phyloP scores from a whole-genome alignment of 1,140 invertebrate genomes.

The Anastatus disparis region DNA sequence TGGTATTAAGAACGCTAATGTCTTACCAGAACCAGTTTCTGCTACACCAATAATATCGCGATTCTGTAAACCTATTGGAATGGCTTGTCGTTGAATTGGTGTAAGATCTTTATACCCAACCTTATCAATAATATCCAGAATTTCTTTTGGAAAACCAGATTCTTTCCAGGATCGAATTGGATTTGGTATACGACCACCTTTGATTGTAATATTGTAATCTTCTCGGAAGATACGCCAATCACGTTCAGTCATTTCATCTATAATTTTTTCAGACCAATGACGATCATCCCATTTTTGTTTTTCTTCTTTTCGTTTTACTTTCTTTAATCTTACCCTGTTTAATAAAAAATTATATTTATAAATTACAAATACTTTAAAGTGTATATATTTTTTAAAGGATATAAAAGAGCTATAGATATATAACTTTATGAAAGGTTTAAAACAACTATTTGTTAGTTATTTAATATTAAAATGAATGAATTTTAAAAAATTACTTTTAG shows the following conservation, averaged over 20 bases:
- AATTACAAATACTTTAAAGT: conserved; percentile 28
- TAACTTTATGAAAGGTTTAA: not conserved
- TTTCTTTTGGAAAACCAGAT: conserved; percentile 89
- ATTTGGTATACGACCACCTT: conserved; percentile 97
- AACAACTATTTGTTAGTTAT: conserved; percentile 9
- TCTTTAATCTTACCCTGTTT: conserved; percentile 84
- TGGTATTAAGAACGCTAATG: conserved; percentile 97
- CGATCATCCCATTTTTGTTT: conserved; percentile 99
- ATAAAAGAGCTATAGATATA: no score
- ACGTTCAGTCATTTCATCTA: conserved; percentile 97
- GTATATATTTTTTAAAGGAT: not conserved
- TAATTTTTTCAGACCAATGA: conserved; percentile 97
- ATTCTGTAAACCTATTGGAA: conserved; percentile 98
- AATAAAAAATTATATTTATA: conserved; percentile 22
- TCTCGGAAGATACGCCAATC: conserved; percentile 99
- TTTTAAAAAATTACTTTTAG: no score
- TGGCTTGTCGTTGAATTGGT: conserved; percentile 98
- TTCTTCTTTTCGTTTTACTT: conserved; percentile 94
- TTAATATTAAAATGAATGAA: conserved; percentile 21
- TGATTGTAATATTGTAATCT: conserved; percentile 99
- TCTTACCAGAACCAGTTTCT: conserved; percentile 98
- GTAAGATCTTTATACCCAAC: conserved; percentile 98
- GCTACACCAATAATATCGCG: conserved; percentile 99
- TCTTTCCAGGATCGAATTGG: conserved; percentile 97
- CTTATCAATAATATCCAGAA: conserved; percentile 94